phyloP scores from a whole-genome alignment of 2,113 vertebrate species.

The Platichthys stellatus region DNA sequence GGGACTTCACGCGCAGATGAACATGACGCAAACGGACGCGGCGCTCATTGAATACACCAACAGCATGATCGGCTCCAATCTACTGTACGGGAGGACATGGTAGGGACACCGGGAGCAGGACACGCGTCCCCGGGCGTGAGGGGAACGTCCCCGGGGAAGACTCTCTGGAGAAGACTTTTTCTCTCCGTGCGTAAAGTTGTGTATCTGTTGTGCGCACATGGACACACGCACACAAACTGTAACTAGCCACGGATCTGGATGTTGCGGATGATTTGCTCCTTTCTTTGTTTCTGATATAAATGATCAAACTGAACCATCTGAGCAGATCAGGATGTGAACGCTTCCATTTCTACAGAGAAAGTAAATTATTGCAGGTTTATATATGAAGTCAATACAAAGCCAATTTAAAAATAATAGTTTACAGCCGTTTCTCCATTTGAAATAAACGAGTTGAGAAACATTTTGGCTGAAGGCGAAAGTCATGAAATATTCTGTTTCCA shows the following conservation, averaged over 20 bases:
- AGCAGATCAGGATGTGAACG: background rate
- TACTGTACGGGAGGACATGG: constrained; percentile 91
- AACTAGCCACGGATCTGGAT: constrained; percentile 2
- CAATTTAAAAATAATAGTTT: background rate
- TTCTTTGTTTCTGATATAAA: constrained; percentile 55
- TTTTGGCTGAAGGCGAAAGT: background rate
- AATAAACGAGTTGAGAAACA: background rate
- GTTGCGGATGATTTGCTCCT: constrained; percentile 9
- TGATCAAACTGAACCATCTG: constrained; percentile 8
- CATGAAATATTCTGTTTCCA: constrained; percentile 2
- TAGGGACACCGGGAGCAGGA: background rate
- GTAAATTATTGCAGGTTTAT: constrained; percentile 47
- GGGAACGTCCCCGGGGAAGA: background rate
- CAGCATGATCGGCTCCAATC: constrained; percentile 86
- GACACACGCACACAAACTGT: too few relatives aligned
- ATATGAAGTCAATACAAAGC: background rate
- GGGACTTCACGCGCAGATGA: constrained; percentile 82
- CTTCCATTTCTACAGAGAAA: background rate
- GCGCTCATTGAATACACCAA: constrained; percentile 87
- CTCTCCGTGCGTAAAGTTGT: constrained; percentile 29
- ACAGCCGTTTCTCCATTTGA: background rate
- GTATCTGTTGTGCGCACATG: constrained; percentile 5
- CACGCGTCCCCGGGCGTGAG: background rate
- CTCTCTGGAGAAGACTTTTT: background rate
- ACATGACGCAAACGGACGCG: constrained; percentile 85